A percentile compares a stretch with the other conserved stretches of the same genome.
phyloP scores from a whole-genome alignment of 2,113 vertebrate species.

The Ochotona princeps region DNA sequence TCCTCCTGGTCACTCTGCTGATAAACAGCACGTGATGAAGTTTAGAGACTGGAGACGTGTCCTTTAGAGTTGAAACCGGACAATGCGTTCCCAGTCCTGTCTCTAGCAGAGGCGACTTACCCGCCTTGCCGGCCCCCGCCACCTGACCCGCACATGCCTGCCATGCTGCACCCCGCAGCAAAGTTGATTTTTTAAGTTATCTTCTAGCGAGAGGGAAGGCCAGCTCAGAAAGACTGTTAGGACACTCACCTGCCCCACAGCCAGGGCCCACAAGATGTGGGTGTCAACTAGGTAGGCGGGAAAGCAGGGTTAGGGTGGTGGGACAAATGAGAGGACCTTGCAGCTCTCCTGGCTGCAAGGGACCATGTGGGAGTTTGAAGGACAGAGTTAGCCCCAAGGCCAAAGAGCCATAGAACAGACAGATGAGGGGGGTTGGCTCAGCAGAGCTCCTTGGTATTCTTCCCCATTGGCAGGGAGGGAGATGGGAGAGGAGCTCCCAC shows the following conservation, averaged over 20 bases:
- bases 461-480: accelerated
- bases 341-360: background rate
- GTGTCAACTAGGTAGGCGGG: background rate
- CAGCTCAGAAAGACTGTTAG: background rate
- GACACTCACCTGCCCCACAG: background rate
- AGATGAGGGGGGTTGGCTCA: background rate
- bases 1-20: background rate
- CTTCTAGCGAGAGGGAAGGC: background rate
- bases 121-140: background rate
- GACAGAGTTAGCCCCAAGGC: background rate
- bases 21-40: background rate
- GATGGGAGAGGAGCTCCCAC: accelerated
- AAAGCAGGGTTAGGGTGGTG: background rate
- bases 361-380: background rate
- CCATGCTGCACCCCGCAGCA: background rate
- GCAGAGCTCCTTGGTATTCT: background rate
- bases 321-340: background rate
- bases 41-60: constrained; percentile 8
- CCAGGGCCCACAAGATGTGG: background rate
- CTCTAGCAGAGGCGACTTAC: background rate
- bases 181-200: background rate
- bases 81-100: background rate
- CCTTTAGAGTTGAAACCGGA: background rate
- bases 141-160: too few species aligned
- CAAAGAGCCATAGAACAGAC: background rate